Percentiles rank a stretch among this genome's conserved stretches.
Conservation (phyloP, 2,888 invertebrate genomes). For the Amphipyra tragopoginis region DNA sequence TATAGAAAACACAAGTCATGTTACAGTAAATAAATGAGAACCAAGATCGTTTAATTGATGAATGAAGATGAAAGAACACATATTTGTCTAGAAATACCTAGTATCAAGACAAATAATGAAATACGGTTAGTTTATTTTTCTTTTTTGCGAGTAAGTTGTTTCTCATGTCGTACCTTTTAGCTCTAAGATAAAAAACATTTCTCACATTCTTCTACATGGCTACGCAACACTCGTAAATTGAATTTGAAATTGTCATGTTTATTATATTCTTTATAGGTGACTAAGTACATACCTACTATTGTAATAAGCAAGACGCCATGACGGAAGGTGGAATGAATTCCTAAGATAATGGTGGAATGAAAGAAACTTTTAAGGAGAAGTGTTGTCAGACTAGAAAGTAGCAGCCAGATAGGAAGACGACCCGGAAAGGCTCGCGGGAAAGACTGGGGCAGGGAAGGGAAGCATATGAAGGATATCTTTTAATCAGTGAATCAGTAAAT, state of each 20-base stretch:
- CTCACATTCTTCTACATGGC: constrained; percentile 29
- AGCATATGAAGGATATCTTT: too few relatives aligned
- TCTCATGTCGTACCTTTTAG: constrained; percentile 51
- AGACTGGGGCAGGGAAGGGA: too few relatives aligned
- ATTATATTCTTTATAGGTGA: constrained; percentile 12
- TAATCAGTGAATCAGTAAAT: too few relatives aligned
- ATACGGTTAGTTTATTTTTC: constrained; percentile 37
- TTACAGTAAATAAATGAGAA: constrained; percentile 36
- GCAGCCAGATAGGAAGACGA: too few relatives aligned
- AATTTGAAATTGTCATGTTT: constrained; percentile 13
- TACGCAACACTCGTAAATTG: constrained; percentile 33
- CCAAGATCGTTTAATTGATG: constrained; percentile 27
- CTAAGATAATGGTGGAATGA: background rate
- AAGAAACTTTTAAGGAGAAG: background rate
- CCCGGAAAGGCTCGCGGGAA: too few relatives aligned
- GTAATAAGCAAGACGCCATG: background rate
- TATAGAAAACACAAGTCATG: constrained; percentile 9
- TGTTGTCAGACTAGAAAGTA: too few relatives aligned
- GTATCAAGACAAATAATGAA: constrained; percentile 35
- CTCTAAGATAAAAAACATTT: constrained; percentile 34
- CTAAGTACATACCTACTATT: background rate
- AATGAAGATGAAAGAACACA: constrained; percentile 43
- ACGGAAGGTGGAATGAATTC: background rate
- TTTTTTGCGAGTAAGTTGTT: constrained; percentile 41
- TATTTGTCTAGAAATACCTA: constrained; percentile 33